phyloP scores from a whole-genome alignment of 2,888 invertebrate species.

The Sympetrum striolatum region DNA sequence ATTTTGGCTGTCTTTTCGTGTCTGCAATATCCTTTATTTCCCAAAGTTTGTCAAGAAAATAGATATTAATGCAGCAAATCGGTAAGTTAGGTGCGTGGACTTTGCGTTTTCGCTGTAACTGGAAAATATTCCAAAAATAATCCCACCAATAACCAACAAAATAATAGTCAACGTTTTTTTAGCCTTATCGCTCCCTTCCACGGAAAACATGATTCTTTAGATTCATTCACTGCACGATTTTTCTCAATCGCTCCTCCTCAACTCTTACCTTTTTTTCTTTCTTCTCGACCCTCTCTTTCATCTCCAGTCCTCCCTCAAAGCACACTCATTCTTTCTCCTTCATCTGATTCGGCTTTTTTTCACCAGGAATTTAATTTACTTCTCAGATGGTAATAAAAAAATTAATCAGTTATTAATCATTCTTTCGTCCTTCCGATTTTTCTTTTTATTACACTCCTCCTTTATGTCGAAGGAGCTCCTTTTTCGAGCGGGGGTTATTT shows the following conservation, averaged over 20 bases:
- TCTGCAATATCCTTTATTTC: too few species aligned
- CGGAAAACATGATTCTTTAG: background rate
- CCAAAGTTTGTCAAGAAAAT: too few species aligned
- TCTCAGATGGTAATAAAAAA: conserved; percentile 17
- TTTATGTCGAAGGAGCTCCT: background rate
- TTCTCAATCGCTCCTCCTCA: background rate
- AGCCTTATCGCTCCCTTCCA: background rate
- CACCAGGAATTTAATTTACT: conserved; percentile 27
- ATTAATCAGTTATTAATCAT: conserved; percentile 31
- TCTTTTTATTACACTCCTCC: background rate
- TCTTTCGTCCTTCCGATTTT: background rate
- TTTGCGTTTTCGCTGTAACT: too few species aligned
- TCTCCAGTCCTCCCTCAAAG: background rate
- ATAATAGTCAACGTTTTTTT: background rate
- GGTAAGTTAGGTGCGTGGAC: too few species aligned
- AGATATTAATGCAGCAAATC: too few species aligned
- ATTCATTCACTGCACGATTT: background rate
- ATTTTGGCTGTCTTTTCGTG: too few species aligned
- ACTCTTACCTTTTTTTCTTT: background rate
- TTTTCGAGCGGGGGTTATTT: background rate
- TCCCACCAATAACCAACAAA: too few species aligned
- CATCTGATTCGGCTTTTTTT: background rate
- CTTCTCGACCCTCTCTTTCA: background rate
- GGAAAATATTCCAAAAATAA: too few species aligned
- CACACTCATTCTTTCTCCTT: background rate